Evolutionary conservation across 2,797 vertebrate species (phyloP).

Genomic region (Lacerta bilineata): DNA sequence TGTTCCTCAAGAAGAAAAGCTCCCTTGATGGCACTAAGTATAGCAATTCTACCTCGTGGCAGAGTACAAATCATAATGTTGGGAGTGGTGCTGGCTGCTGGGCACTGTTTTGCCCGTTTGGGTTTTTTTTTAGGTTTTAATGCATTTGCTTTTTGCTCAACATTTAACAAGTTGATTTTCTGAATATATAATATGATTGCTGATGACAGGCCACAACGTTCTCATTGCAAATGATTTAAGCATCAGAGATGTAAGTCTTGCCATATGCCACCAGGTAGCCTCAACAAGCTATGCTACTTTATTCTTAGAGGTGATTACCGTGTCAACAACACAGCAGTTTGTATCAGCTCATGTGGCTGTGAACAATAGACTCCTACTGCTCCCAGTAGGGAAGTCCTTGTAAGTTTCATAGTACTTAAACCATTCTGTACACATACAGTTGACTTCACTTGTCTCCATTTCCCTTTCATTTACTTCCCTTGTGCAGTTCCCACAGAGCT

Average conservation of each 20-base stretch:
- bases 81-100: too few relatives aligned
- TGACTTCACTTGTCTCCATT: background rate
- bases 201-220: background rate
- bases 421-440: background rate
- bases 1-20: background rate
- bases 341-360: conserved; percentile 34
- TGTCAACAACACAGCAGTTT: conserved; percentile 38
- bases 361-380: conserved; percentile 36
- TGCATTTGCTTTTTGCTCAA: background rate
- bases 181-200: background rate
- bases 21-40: background rate
- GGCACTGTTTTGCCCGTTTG: background rate
- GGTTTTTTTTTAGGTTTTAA: background rate
- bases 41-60: background rate
- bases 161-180: conserved; percentile 19
- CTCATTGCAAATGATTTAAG: conserved; percentile 17
- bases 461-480: background rate
- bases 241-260: conserved; percentile 31
- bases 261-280: conserved; percentile 33
- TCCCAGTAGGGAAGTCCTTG: background rate
- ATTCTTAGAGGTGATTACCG: conserved; percentile 20
- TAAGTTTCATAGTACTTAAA: background rate
- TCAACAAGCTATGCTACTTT: conserved; percentile 10
- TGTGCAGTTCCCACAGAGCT: background rate
- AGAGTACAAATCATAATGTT: background rate